A percentile compares a stretch with the other conserved stretches of the same genome.
Conservation (phyloP, 2,888 invertebrate species). For the Cenopis cana region DNA sequence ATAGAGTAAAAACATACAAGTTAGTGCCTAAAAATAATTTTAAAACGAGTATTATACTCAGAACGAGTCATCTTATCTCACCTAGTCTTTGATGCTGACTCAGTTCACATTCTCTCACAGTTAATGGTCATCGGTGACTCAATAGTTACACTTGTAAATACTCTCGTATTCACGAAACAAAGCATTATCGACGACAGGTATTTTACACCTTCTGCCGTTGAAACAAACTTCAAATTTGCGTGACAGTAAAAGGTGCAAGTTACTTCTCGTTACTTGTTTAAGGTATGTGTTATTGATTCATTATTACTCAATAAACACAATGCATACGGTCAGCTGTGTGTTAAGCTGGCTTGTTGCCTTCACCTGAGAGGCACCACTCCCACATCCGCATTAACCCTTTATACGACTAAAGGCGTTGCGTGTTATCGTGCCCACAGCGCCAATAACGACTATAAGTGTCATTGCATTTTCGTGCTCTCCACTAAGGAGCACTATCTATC, state of each 20-base stretch:
- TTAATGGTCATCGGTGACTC: slow-evolving; percentile 49
- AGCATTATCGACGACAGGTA: slow-evolving; percentile 11
- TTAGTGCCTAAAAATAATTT: neutral
- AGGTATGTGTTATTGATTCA: slow-evolving; percentile 24
- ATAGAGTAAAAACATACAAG: no score
- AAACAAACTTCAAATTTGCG: slow-evolving; percentile 16
- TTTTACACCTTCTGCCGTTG: slow-evolving; percentile 12
- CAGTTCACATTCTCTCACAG: slow-evolving; percentile 52
- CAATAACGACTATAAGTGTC: no score
- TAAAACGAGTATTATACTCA: neutral
- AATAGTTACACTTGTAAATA: slow-evolving; percentile 43
- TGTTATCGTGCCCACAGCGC: no score
- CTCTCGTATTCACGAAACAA: slow-evolving; percentile 34
- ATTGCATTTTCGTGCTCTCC: no score
- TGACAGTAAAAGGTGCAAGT: neutral
- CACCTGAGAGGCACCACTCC: neutral
- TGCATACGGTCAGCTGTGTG: slow-evolving; percentile 5
- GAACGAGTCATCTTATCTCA: neutral
- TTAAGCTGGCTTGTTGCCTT: neutral
- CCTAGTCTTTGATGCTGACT: slow-evolving; percentile 52
- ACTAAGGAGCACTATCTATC: no score
- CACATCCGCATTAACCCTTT: neutral
- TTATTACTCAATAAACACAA: slow-evolving; percentile 25
- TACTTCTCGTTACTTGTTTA: slow-evolving; percentile 2
- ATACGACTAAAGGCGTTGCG: no score